phyloP scores from a whole-genome alignment of 1,140 invertebrate genomes.

The Metaphire vulgaris region DNA sequence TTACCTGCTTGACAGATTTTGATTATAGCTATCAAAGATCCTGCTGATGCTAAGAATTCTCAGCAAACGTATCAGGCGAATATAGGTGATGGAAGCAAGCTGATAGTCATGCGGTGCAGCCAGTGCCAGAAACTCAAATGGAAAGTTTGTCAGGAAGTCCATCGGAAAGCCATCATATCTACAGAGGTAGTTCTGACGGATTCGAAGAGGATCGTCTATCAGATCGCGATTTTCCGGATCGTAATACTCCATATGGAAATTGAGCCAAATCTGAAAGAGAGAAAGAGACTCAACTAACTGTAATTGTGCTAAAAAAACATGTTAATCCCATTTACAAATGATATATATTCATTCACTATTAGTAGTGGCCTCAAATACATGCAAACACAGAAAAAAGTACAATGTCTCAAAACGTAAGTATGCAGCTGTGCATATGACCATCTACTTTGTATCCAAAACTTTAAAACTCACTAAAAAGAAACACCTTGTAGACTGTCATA shows the following conservation, averaged over 20 bases:
- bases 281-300: too few relatives aligned
- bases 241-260: not conserved
- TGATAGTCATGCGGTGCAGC: not conserved
- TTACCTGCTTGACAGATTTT: not conserved
- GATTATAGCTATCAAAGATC: not conserved
- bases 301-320: too few relatives aligned
- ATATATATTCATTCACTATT: too few relatives aligned
- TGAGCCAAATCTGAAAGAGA: not conserved
- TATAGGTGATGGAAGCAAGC: not conserved
- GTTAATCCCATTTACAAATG: too few relatives aligned
- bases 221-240: not conserved
- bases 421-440: too few relatives aligned
- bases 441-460: too few relatives aligned
- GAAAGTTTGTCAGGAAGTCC: not conserved
- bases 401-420: too few relatives aligned
- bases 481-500: too few relatives aligned
- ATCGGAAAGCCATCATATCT: not conserved
- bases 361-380: too few relatives aligned
- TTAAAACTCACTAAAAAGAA: too few relatives aligned
- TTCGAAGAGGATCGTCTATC: not conserved
- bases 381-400: too few relatives aligned
- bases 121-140: not conserved
- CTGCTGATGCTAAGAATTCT: not conserved
- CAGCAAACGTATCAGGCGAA: not conserved
- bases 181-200: not conserved